These are phyloP conservation scores for Trissoscelio sp. DNA, from an alignment of 2,888 invertebrate genomes.

Conservation along the genomic window DNA sequence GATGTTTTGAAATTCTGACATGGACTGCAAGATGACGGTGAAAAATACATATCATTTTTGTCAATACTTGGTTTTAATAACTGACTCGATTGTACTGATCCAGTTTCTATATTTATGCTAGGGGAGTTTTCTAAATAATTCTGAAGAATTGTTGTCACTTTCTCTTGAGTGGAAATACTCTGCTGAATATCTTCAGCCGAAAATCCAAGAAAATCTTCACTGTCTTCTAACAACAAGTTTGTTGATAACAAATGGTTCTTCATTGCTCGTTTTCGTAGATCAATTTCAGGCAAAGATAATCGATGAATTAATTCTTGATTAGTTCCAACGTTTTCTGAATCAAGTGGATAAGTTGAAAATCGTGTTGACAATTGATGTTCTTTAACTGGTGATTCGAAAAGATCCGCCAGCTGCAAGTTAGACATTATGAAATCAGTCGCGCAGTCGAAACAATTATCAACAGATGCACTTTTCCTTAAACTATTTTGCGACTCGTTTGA, in stretches of 20 bases:
- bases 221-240: not conserved
- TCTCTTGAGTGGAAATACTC: slow-evolving; percentile 3
- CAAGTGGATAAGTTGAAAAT: not conserved
- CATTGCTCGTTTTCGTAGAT: slow-evolving; percentile 43
- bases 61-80: slow-evolving; percentile 12
- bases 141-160: not conserved
- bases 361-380: not conserved
- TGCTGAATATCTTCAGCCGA: slow-evolving; percentile 34
- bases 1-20: not conserved
- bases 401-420: slow-evolving; percentile 27
- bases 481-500: not conserved
- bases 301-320: not conserved
- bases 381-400: slow-evolving; percentile 4
- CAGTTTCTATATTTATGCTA: not conserved
- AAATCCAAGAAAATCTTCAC: no score
- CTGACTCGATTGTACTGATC: slow-evolving; percentile 3
- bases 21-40: slow-evolving; percentile 16
- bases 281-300: slow-evolving; percentile 40
- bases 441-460: slow-evolving; percentile 52
- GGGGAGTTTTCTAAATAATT: slow-evolving; percentile 1
- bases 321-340: not conserved
- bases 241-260: slow-evolving; percentile 39
- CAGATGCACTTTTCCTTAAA: slow-evolving; percentile 43
- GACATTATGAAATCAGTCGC: slow-evolving; percentile 51
- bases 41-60: slow-evolving; percentile 27